Conservation (phyloP, 1,140 invertebrate genomes). For the Drosophila ogumai region DNA sequence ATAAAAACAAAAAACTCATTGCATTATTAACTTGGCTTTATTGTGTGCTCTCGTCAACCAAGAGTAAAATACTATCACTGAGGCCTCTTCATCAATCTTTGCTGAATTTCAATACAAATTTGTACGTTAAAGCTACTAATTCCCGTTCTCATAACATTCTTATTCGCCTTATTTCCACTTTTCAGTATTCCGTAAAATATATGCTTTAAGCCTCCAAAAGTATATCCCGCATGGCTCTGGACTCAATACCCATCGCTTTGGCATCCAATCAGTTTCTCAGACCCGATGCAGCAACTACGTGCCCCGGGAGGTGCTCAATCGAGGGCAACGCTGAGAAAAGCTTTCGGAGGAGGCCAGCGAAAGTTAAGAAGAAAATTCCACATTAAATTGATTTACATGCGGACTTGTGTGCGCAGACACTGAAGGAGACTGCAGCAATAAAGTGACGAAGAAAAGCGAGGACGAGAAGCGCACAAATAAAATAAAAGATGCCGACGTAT, state of each 20-base stretch:
- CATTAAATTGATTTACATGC: constrained; percentile 66
- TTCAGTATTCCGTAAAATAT: background rate
- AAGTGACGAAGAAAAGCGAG: constrained; percentile 5
- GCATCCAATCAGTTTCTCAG: constrained; percentile 22
- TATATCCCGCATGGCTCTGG: background rate
- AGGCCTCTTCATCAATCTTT: background rate
- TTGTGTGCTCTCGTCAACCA: no score
- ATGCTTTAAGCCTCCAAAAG: background rate
- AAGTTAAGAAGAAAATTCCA: constrained; percentile 49
- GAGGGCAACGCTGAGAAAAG: constrained; percentile 2
- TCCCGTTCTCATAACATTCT: background rate
- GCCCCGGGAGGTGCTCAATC: constrained; percentile 5
- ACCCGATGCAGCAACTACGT: constrained; percentile 30
- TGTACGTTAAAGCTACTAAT: background rate
- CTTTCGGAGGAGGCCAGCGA: constrained; percentile 11
- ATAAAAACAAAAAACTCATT: no score
- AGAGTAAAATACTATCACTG: background rate
- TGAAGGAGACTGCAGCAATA: constrained; percentile 46
- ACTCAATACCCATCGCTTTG: background rate
- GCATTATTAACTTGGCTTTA: no score
- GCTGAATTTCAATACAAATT: background rate
- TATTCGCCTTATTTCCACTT: background rate
- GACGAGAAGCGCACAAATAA: constrained; percentile 13
- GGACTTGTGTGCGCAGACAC: constrained; percentile 13
- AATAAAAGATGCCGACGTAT: constrained; percentile 19